phyloP scores from a whole-genome alignment of 2,113 vertebrate species.

The Origma solitaria region DNA sequence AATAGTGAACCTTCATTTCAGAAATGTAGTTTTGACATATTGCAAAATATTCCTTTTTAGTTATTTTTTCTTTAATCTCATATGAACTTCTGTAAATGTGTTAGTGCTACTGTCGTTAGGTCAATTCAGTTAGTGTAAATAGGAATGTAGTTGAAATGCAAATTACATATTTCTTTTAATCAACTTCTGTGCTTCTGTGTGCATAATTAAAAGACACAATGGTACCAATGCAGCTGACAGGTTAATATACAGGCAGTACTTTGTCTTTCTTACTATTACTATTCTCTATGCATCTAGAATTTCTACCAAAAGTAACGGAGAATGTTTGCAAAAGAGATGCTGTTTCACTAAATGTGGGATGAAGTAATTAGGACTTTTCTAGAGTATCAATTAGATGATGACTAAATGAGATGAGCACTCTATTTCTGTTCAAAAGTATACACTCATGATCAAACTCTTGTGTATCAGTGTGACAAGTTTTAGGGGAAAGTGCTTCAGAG shows the following conservation, averaged over 20 bases:
- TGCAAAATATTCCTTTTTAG: neutral
- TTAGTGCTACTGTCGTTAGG: neutral
- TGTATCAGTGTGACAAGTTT: neutral
- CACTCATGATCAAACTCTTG: accelerated
- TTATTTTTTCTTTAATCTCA: neutral
- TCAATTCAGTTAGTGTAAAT: neutral
- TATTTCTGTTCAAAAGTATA: neutral
- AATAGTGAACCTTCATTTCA: neutral
- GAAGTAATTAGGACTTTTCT: neutral
- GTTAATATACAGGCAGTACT: neutral
- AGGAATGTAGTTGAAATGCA: neutral
- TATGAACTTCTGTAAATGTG: neutral
- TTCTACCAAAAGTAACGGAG: neutral
- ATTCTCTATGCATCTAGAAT: neutral
- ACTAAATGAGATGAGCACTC: neutral
- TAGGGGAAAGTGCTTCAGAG: neutral
- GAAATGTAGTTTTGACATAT: neutral
- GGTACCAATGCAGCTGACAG: neutral
- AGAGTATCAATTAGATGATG: neutral
- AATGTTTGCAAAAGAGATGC: neutral
- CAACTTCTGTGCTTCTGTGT: neutral
- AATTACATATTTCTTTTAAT: neutral
- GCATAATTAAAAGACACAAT: neutral
- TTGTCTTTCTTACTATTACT: neutral
- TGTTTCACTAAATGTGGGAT: neutral